These are phyloP conservation scores for Gephyroberyx darwinii DNA, from an alignment of 2,797 vertebrate genomes.

Conservation along the genomic window DNA sequence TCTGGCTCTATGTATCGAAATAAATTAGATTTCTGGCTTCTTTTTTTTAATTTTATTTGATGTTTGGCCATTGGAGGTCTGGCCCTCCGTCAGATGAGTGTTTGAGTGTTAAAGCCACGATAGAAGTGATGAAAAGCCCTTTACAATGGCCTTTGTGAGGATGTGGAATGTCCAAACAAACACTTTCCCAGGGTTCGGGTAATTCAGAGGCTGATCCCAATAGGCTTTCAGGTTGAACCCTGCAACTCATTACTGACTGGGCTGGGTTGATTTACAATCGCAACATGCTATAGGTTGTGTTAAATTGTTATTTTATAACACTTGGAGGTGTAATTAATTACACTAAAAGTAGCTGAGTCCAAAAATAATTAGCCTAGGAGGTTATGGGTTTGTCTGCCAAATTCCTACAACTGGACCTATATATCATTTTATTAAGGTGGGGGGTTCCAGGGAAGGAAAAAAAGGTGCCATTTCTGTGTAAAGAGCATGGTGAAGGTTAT, in stretches of 20 bases:
- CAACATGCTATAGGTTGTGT: constrained; percentile 43
- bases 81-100: constrained; percentile 35
- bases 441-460: constrained; percentile 16
- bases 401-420: neutral
- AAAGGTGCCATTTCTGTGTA: constrained; percentile 37
- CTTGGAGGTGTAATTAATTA: constrained; percentile 56
- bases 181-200: constrained; percentile 73
- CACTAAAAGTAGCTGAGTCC: constrained; percentile 39
- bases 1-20: constrained; percentile 34
- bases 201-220: constrained; percentile 50
- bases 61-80: constrained; percentile 49
- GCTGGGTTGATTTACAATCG: constrained; percentile 66
- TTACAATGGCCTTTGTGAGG: constrained; percentile 66
- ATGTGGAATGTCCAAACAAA: constrained; percentile 74
- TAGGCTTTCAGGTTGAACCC: constrained; percentile 50
- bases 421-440: constrained; percentile 8
- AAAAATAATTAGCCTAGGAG: constrained; percentile 33
- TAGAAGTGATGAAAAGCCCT: constrained; percentile 51
- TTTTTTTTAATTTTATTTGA: constrained; percentile 28
- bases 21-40: constrained; percentile 41
- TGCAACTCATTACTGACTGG: constrained; percentile 54
- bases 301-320: constrained; percentile 66
- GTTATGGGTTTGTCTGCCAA: constrained; percentile 21
- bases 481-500: constrained; percentile 74
- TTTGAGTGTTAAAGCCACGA: constrained; percentile 49